These are phyloP conservation scores for Carcina quercana DNA, from an alignment of 2,888 invertebrate species.

Conservation along the genomic window DNA sequence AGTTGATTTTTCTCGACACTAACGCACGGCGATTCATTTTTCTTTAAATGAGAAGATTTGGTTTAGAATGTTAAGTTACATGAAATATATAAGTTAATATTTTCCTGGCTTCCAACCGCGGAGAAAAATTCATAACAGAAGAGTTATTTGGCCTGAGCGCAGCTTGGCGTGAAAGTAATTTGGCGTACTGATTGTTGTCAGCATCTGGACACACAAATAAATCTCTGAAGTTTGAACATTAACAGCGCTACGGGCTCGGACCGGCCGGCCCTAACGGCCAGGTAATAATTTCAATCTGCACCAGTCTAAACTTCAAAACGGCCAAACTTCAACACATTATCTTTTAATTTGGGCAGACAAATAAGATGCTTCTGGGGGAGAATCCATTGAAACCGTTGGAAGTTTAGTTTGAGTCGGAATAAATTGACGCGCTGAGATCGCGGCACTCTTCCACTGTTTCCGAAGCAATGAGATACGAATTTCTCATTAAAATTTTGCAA, in stretches of 20 bases:
- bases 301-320: constrained; percentile 49
- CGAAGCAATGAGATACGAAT: constrained; percentile 61
- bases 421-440: constrained; percentile 51
- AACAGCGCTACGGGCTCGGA: constrained; percentile 22
- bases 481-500: constrained; percentile 67
- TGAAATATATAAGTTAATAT: too few species aligned
- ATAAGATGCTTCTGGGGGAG: constrained; percentile 47
- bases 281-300: constrained; percentile 69
- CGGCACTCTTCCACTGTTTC: constrained; percentile 44
- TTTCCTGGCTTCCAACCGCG: too few species aligned
- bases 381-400: constrained; percentile 24
- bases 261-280: constrained; percentile 31
- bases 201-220: constrained; percentile 62
- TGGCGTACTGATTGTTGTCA: constrained; percentile 55
- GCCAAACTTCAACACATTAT: constrained; percentile 61
- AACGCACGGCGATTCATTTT: too few species aligned
- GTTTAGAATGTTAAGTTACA: too few species aligned
- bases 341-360: constrained; percentile 63
- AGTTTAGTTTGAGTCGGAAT: constrained; percentile 47
- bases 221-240: constrained; percentile 57
- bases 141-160: too few species aligned
- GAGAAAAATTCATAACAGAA: too few species aligned
- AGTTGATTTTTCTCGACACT: too few species aligned
- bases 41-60: too few species aligned
- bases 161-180: too few species aligned